A percentile compares a stretch with the other conserved stretches of the same genome.
Conservation (phyloP, 2,113 vertebrate genomes). For the Lipophrys pholis region DNA sequence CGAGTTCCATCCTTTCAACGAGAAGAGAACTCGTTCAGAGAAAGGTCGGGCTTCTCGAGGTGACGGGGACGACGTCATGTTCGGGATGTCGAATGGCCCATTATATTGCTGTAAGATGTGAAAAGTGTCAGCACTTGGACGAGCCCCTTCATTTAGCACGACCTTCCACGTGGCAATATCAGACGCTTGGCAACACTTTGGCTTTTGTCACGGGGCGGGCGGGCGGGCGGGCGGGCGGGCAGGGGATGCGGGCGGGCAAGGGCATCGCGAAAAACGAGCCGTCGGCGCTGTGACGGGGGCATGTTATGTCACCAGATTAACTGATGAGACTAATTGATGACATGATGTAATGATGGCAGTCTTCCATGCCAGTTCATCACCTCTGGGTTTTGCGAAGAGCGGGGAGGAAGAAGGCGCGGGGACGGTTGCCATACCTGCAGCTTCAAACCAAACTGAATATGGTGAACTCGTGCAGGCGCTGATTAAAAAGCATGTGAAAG, state of each 20-base stretch:
- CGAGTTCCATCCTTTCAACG: constrained; percentile 19
- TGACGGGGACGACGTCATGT: not conserved
- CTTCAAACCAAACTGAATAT: not conserved
- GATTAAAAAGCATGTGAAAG: too few species aligned
- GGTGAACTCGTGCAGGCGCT: not conserved
- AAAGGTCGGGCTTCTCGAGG: constrained; percentile 25
- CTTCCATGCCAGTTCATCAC: constrained; percentile 51
- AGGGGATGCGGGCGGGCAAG: constrained; percentile 42
- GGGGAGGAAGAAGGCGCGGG: not conserved
- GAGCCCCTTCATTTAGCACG: constrained; percentile 23
- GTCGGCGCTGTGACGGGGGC: constrained; percentile 33
- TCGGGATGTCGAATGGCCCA: too few species aligned
- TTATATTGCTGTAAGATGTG: constrained; percentile 22
- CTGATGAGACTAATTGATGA: constrained; percentile 68
- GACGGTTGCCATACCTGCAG: too few species aligned
- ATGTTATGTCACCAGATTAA: constrained; percentile 58
- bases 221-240: constrained; percentile 16
- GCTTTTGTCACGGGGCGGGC: not conserved
- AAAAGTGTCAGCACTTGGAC: constrained; percentile 21
- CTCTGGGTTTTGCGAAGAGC: constrained; percentile 31
- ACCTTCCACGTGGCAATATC: constrained; percentile 64
- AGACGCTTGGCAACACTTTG: constrained; percentile 36
- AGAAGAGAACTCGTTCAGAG: constrained; percentile 17
- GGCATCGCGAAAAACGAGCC: constrained; percentile 36
- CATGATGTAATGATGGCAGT: constrained; percentile 40